Percentiles rank a stretch among this genome's conserved stretches.
These are phyloP conservation scores for Dinocampus coccinellae DNA, from an alignment of 2,888 invertebrate genomes.

Conservation along the genomic window DNA sequence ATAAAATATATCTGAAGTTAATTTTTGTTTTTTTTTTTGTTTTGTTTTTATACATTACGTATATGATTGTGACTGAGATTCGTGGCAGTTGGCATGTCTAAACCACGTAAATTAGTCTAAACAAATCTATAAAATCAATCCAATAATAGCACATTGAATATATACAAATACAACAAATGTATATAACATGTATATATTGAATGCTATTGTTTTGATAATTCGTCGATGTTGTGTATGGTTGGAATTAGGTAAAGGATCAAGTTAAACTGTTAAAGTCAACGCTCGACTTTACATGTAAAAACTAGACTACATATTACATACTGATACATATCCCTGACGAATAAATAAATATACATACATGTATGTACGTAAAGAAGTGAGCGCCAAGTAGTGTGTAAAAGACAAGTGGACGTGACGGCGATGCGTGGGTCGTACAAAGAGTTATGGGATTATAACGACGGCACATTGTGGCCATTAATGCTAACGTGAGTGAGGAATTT, in stretches of 20 bases:
- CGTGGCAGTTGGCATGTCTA: slow-evolving; percentile 15
- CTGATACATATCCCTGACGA: background rate
- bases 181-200: background rate
- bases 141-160: slow-evolving; percentile 49
- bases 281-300: background rate
- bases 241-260: slow-evolving; percentile 2
- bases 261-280: slow-evolving; percentile 1
- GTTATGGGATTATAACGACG: slow-evolving; percentile 41
- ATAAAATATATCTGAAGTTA: too few relatives aligned
- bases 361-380: background rate
- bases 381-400: slow-evolving; percentile 24
- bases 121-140: slow-evolving; percentile 53
- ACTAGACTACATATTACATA: background rate
- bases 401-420: slow-evolving; percentile 33
- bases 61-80: background rate
- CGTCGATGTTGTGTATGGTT: slow-evolving; percentile 9
- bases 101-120: slow-evolving; percentile 46
- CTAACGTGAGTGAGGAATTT: slow-evolving; percentile 18
- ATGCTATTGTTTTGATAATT: slow-evolving; percentile 24
- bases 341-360: background rate
- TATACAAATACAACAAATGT: slow-evolving; percentile 5
- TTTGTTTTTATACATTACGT: too few relatives aligned
- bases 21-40: background rate
- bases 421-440: slow-evolving; percentile 33
- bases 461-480: slow-evolving; percentile 35